Evolutionary conservation across 2,888 invertebrate genomes (phyloP).

Genomic region (Griposia aprilina): DNA sequence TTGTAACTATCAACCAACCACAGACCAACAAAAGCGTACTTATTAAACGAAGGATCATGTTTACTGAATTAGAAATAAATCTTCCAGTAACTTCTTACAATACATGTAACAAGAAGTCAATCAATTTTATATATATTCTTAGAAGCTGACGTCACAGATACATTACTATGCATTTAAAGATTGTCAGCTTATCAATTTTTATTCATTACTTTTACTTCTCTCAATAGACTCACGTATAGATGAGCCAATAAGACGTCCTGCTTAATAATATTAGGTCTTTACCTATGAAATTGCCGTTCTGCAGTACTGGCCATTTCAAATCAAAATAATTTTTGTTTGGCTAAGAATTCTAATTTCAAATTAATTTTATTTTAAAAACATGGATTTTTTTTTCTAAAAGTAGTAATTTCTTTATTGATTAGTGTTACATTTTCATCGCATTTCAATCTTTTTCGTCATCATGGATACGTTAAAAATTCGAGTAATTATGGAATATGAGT

Average conservation of each 20-base stretch:
- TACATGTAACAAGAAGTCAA: neutral
- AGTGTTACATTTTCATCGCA: too few relatives aligned
- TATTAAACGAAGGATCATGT: too few relatives aligned
- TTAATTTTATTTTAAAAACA: too few relatives aligned
- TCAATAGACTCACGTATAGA: constrained; percentile 22
- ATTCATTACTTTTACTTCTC: constrained; percentile 11
- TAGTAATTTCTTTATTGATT: too few relatives aligned
- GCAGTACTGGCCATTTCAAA: too few relatives aligned
- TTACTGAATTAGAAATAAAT: neutral
- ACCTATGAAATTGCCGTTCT: too few relatives aligned
- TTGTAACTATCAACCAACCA: neutral
- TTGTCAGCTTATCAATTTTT: constrained; percentile 17
- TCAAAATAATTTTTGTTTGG: too few relatives aligned
- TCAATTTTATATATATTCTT: neutral
- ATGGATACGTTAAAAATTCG: too few relatives aligned
- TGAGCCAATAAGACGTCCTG: constrained; percentile 43
- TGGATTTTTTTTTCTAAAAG: too few relatives aligned
- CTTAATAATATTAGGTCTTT: constrained; percentile 45
- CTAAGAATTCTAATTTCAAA: too few relatives aligned
- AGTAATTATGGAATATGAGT: too few relatives aligned
- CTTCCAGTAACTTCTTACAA: neutral
- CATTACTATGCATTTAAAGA: constrained; percentile 17
- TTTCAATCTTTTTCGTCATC: too few relatives aligned
- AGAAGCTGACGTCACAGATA: neutral
- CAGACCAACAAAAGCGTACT: neutral